Conservation (phyloP, 1,140 invertebrate species). For the Trichonephila clavipes region DNA sequence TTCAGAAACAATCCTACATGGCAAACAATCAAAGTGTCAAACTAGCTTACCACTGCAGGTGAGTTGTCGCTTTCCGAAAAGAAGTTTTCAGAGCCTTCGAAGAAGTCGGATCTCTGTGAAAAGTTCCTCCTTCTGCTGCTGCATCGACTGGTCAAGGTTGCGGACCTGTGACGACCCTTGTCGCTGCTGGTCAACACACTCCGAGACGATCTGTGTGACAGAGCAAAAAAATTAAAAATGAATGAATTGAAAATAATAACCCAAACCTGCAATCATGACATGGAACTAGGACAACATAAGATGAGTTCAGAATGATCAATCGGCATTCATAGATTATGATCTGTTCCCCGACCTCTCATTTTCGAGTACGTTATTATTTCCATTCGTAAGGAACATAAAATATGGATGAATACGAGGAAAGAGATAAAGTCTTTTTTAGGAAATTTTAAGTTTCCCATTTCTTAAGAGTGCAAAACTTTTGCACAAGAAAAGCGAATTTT, state of each 20-base stretch:
- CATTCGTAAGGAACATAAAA: no score
- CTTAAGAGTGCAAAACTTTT: no score
- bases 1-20: no score
- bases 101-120: conserved; percentile 50
- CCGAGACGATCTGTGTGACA: conserved; percentile 39
- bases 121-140: conserved; percentile 50
- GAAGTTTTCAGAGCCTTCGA: conserved; percentile 47
- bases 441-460: no score
- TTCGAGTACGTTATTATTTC: no score
- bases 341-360: not conserved
- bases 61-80: not conserved
- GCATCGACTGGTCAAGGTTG: conserved; percentile 28
- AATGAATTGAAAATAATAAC: not conserved
- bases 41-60: not conserved
- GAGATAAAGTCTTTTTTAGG: no score
- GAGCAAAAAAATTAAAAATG: not conserved
- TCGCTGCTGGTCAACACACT: conserved; percentile 42
- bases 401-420: no score
- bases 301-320: not conserved
- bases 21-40: no score
- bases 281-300: not conserved
- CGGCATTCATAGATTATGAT: not conserved
- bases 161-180: conserved; percentile 23
- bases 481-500: no score
- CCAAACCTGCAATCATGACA: not conserved